These are phyloP conservation scores for Philereme transversata DNA, from an alignment of 2,888 invertebrate genomes.

Conservation along the genomic window DNA sequence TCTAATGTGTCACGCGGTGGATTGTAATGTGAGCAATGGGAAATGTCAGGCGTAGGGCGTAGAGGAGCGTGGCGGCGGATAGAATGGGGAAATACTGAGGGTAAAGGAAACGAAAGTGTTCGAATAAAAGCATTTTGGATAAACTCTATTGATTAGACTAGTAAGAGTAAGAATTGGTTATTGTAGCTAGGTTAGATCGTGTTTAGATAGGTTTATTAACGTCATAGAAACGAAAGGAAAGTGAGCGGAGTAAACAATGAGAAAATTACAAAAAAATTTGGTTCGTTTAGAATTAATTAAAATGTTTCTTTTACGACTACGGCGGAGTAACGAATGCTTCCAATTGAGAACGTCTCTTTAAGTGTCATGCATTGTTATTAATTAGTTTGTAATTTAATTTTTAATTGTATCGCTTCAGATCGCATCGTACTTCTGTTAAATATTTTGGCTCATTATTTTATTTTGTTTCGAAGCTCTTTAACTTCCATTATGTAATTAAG, in stretches of 20 bases:
- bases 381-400: slow-evolving; percentile 61
- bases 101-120: slow-evolving; percentile 24
- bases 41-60: slow-evolving; percentile 4
- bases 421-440: slow-evolving; percentile 57
- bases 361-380: slow-evolving; percentile 68
- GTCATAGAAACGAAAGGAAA: slow-evolving; percentile 74
- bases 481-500: slow-evolving; percentile 65
- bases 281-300: slow-evolving; percentile 62
- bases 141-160: slow-evolving; percentile 51
- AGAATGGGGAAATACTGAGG: slow-evolving; percentile 13
- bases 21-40: slow-evolving; percentile 5
- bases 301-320: slow-evolving; percentile 60
- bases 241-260: slow-evolving; percentile 46
- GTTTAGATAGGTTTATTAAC: slow-evolving; percentile 69
- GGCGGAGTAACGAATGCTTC: slow-evolving; percentile 73
- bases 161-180: slow-evolving; percentile 60
- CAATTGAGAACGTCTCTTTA: slow-evolving; percentile 62
- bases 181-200: slow-evolving; percentile 65
- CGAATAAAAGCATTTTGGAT: slow-evolving; percentile 43
- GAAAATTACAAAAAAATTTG: slow-evolving; percentile 50
- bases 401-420: slow-evolving; percentile 69
- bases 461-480: slow-evolving; percentile 48
- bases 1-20: slow-evolving; percentile 27
- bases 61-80: slow-evolving; percentile 10
- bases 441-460: slow-evolving; percentile 57